Base-by-base conservation (phyloP, 2,888 invertebrate genomes). In the Siphlonurus alternatus region DNA sequence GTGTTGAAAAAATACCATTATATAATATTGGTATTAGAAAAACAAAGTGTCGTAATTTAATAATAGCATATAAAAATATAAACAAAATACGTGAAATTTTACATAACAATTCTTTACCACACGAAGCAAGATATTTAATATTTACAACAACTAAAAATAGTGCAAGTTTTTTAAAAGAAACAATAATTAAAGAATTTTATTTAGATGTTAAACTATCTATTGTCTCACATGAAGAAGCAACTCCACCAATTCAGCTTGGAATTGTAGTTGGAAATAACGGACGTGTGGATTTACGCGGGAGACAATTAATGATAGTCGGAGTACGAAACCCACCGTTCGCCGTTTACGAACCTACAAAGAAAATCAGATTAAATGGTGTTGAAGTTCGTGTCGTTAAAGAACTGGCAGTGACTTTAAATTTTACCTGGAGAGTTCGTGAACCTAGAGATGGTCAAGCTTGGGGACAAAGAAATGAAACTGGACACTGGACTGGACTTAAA, bases 401-500 rank as follows among this genome's bases (percentile, higher is more conserved):
- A 22, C 56, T 56, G 7, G 5, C 56, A 7, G 56, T 18, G n/a
- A 5, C 56, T 7, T 22, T 56, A 56, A 56, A 56, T 22, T 56
- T 56, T 56, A n/a, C 19, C 7, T 56, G 7, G n/a, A 22, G 20
- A 56, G 5, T 56, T 56, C 56, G 22, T 22, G 56, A 10, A 22
- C 56, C 56, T 5, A 10, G n/a, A 20, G 56, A 56, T 56, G n/a
- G n/a, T 5, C 56, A 56, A 56, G 19, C 5, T 56, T 10, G 56
- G n/a, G 56, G 56, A 5, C 56, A 56, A 56, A 10, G 22, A 5
- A 22, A 56, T n/a, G 56, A 10, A 5, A 56, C n/a, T n/a, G 56
- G 56, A n/a, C 38, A 38, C 56, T 56, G 56, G 56, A 56, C 56
- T 22, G 56, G 56, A 56, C 20, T 56, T 18, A 56, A n/a, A 56